Base-by-base conservation (phyloP, 2,113 vertebrate genomes). In the Orientallactaga bullata region DNA sequence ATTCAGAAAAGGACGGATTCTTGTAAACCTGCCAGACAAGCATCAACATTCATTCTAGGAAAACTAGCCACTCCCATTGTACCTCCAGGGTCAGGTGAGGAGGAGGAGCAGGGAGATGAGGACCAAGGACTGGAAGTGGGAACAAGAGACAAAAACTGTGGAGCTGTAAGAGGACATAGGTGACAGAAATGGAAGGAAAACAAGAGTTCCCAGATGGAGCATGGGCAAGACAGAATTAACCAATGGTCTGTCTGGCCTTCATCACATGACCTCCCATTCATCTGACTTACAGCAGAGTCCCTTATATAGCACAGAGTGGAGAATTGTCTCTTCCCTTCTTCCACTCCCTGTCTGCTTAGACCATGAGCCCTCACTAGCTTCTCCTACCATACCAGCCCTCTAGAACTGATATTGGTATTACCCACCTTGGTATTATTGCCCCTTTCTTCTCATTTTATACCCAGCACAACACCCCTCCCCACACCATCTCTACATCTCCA, bases 381-480 rank as follows among this genome's bases (percentile, higher is more conserved):
- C 37, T 58, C 65, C 65, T 4, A 69, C 17, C 5, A 24, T 51
- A 85, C 69, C 58, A 71, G n/a, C 79, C 72, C 13, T 78, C 74
- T 47, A 10, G 20, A 68, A 42, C 5, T 23, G 17, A 81, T 37
- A 0, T 9, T 32, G 63, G 17, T 7, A 23, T 58, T 26, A 72
- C 1, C 2, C n/a, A 23, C 12, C 32, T 71, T 35, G 10, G 5
- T 12, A 74, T 61, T 88, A 35, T 78, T 42, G 60, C 71, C 30
- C 51, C 80, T 63, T 86, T 94, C 76, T 55, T 73, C 51, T 89
- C 35, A 72, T 39, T 71, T 42, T 82, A 78, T 24, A 88, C 12
- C 30, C 82, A 71, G 39, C 21, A 51, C 68, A 10, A 73, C n/a
- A 71, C 12, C 79, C 32, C 69, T 92, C 26, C 17, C 32, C 6